phyloP scores from a whole-genome alignment of 2,888 invertebrate genomes.

The Melolontha melolontha region DNA sequence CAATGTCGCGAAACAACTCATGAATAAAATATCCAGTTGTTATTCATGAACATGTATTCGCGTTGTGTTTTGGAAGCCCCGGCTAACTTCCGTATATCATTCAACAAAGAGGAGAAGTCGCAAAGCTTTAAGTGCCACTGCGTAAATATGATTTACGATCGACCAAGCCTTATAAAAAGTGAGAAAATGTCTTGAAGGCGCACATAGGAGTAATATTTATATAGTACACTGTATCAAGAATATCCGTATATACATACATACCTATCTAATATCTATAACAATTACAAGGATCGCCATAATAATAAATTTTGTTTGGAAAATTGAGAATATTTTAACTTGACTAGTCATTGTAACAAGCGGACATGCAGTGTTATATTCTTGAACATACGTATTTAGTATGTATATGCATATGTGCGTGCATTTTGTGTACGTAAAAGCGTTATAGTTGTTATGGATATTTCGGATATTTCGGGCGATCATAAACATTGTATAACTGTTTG shows the following conservation, averaged over 20 bases:
- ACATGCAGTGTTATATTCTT: neutral
- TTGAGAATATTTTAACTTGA: neutral
- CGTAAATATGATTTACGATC: constrained; percentile 35
- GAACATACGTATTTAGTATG: neutral
- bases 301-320: neutral
- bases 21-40: constrained; percentile 22
- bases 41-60: constrained; percentile 10
- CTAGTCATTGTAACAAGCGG: neutral
- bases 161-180: neutral
- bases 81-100: constrained; percentile 27
- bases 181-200: constrained; percentile 11
- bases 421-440: neutral
- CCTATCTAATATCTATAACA: neutral
- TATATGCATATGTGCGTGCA: no score
- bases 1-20: neutral
- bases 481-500: constrained; percentile 14
- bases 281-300: neutral
- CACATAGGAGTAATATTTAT: neutral
- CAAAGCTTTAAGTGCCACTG: constrained; percentile 29
- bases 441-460: constrained; percentile 22
- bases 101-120: constrained; percentile 24
- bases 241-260: no score
- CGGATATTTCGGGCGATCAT: constrained; percentile 28
- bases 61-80: constrained; percentile 6
- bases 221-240: neutral